These are phyloP conservation scores for Silvanus unidentatus DNA, from an alignment of 2,888 invertebrate species.

Conservation along the genomic window DNA sequence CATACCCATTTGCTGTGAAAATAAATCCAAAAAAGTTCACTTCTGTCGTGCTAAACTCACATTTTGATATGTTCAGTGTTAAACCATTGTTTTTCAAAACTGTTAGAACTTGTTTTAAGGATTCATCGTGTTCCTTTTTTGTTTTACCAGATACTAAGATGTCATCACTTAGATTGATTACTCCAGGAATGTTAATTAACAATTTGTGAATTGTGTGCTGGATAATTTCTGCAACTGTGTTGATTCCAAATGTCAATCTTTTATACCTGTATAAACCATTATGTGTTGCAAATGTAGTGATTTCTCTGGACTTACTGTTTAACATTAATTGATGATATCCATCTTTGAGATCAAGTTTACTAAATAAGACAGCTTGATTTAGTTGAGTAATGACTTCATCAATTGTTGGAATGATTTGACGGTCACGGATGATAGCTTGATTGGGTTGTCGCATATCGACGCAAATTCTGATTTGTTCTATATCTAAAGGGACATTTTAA, in stretches of 20 bases:
- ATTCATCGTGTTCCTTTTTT: neutral
- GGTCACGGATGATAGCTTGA: conserved; percentile 20
- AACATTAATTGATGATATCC: conserved; percentile 40
- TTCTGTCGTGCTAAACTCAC: neutral
- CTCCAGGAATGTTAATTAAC: neutral
- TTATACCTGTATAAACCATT: conserved; percentile 39
- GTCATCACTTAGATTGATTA: neutral
- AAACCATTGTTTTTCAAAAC: neutral
- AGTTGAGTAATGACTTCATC: conserved; percentile 18
- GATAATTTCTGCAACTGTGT: conserved; percentile 26
- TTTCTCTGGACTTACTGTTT: conserved; percentile 27
- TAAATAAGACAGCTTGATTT: conserved; percentile 18
- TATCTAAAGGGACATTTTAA: too few relatives aligned
- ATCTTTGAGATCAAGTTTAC: conserved; percentile 35
- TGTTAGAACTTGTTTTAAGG: neutral
- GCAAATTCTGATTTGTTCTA: conserved; percentile 15
- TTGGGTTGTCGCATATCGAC: conserved; percentile 21
- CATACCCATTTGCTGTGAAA: neutral
- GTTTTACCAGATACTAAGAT: neutral
- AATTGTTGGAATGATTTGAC: conserved; percentile 18
- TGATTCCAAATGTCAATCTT: conserved; percentile 36
- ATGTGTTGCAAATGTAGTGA: conserved; percentile 39
- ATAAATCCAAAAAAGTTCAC: neutral
- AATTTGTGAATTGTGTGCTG: conserved; percentile 32
- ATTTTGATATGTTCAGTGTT: neutral